Evolutionary conservation across 2,113 vertebrate genomes (phyloP).

Genomic region (Elephas maximus): DNA sequence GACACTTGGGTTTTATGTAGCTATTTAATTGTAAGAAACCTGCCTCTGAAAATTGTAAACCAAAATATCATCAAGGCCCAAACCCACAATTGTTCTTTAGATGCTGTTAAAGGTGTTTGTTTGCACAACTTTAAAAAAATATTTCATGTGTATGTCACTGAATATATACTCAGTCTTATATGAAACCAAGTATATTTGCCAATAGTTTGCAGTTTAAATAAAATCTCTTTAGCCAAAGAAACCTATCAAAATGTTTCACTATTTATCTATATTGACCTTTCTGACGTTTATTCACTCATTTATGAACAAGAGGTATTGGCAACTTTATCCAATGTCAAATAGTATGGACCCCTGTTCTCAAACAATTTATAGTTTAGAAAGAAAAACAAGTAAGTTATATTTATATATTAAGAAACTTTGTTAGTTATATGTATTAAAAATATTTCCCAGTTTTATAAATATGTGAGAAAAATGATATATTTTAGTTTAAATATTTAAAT

Average conservation of each 20-base stretch:
- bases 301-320: neutral
- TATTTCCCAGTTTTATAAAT: neutral
- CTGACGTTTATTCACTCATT: conserved; percentile 1
- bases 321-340: conserved; percentile 8
- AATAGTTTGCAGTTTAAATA: neutral
- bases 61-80: neutral
- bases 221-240: neutral
- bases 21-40: neutral
- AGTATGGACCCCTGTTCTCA: neutral
- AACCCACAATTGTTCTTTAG: neutral
- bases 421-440: conserved; percentile 30
- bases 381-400: neutral
- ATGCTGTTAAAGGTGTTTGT: neutral
- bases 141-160: neutral
- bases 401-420: neutral
- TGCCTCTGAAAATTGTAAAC: conserved; percentile 24
- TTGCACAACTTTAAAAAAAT: neutral
- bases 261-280: conserved; percentile 13
- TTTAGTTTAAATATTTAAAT: neutral
- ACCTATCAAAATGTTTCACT: neutral
- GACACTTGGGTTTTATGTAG: neutral
- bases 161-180: neutral
- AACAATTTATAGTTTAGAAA: conserved; percentile 23
- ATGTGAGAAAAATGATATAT: neutral
- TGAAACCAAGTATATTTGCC: conserved; percentile 24